Evolutionary conservation across 2,888 invertebrate genomes (phyloP).

Genomic region (Ellobium chinense): DNA sequence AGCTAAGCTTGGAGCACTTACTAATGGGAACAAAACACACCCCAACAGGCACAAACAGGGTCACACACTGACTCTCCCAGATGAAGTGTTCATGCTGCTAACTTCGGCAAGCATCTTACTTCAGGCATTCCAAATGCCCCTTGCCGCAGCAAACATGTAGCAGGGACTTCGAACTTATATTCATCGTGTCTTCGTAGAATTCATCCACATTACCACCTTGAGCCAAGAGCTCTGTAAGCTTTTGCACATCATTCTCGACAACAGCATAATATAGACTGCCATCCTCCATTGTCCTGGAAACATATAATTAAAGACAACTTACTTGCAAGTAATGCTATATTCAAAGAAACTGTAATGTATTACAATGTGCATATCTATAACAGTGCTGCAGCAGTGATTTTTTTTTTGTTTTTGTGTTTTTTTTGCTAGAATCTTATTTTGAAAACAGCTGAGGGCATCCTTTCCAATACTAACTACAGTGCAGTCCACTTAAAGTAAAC

Average conservation of each 20-base stretch:
- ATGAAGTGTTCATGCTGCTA: not conserved
- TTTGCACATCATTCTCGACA: conserved; percentile 46
- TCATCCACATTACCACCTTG: conserved; percentile 64
- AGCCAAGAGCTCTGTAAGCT: conserved; percentile 53
- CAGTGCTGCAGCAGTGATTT: too few relatives aligned
- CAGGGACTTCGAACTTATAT: conserved; percentile 67
- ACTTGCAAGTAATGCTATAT: too few relatives aligned
- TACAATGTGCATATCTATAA: too few relatives aligned
- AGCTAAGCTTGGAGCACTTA: too few relatives aligned
- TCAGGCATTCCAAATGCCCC: conserved; percentile 66
- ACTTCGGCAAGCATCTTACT: conserved; percentile 33
- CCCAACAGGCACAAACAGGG: not conserved
- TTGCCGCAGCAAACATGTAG: conserved; percentile 73
- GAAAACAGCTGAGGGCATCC: too few relatives aligned
- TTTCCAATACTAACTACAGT: too few relatives aligned
- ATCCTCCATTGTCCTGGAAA: conserved; percentile 18
- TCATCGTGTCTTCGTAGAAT: conserved; percentile 64
- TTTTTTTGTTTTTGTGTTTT: too few relatives aligned
- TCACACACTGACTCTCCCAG: not conserved
- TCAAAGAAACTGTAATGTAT: too few relatives aligned
- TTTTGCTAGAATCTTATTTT: too few relatives aligned
- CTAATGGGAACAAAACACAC: too few relatives aligned
- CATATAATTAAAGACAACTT: not conserved
- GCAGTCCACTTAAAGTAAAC: too few relatives aligned
- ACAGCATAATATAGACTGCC: conserved; percentile 57